These are phyloP conservation scores for Styela plicata DNA, from an alignment of 23 tunicate species.

Conservation along the genomic window DNA sequence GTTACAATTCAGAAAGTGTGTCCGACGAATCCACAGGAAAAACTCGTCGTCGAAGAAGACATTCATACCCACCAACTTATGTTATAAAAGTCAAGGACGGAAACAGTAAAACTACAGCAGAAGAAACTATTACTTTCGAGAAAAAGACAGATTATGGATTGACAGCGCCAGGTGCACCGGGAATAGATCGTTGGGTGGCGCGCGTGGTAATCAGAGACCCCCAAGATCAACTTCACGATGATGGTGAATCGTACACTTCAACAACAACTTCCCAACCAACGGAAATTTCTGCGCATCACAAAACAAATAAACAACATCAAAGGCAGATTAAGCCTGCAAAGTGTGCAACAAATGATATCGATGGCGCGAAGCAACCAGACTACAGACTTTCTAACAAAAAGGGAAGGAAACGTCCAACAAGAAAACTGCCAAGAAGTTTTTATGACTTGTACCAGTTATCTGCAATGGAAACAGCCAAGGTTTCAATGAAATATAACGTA, in stretches of 20 bases:
- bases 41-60: background rate
- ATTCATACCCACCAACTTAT: conserved; percentile 20
- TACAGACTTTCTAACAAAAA: conserved; percentile 4
- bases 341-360: background rate
- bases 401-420: background rate
- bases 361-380: background rate
- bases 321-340: background rate
- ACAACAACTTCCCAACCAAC: conserved; percentile 1
- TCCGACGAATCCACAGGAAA: background rate
- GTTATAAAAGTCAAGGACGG: conserved; percentile 11
- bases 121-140: conserved; percentile 55
- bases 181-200: conserved; percentile 87
- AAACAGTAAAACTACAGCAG: background rate
- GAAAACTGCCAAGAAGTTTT: background rate
- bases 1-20: conserved; percentile 1
- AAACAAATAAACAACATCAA: background rate
- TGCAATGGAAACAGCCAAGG: conserved; percentile 78
- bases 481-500: conserved; percentile 50
- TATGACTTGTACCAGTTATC: conserved; percentile 36
- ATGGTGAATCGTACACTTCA: conserved; percentile 18
- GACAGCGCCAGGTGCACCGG: conserved; percentile 19
- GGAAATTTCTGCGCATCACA: background rate
- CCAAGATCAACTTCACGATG: conserved; percentile 22
- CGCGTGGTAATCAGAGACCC: conserved; percentile 69
- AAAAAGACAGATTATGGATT: conserved; percentile 30